These are phyloP conservation scores for Caretta caretta DNA, from an alignment of 2,113 vertebrate species.

Conservation along the genomic window DNA sequence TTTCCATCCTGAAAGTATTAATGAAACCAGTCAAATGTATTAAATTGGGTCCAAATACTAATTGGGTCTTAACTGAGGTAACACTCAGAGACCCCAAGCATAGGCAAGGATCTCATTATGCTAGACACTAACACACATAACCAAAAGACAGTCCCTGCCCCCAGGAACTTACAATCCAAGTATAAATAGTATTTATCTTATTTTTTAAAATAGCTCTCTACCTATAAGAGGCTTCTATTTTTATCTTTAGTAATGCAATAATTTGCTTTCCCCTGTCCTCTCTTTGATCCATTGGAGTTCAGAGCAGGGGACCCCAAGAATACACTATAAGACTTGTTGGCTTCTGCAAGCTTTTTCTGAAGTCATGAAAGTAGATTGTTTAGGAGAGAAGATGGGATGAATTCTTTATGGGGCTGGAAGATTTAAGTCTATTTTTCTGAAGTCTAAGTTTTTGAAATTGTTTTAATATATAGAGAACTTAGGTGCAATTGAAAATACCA, in stretches of 20 bases:
- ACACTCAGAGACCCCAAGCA: neutral
- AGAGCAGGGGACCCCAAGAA: neutral
- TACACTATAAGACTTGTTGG: neutral
- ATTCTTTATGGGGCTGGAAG: neutral
- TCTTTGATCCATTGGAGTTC: neutral
- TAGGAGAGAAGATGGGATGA: neutral
- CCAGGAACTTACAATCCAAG: neutral
- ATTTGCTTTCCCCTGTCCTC: neutral
- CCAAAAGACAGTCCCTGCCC: neutral
- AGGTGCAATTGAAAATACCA: neutral
- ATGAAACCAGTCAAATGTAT: neutral
- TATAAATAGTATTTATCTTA: too few species aligned
- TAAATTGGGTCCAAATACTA: neutral
- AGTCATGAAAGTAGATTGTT: neutral
- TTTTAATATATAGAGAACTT: neutral
- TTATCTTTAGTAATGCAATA: neutral
- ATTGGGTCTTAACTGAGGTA: accelerated
- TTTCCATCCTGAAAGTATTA: neutral
- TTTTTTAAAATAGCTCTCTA: neutral
- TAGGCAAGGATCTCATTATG: neutral
- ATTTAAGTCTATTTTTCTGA: neutral
- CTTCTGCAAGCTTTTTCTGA: neutral
- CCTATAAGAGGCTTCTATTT: neutral
- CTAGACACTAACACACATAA: neutral
- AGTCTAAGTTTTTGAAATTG: neutral